phyloP scores from a whole-genome alignment of 1,140 invertebrate genomes.

The Matsumurasca onukii region DNA sequence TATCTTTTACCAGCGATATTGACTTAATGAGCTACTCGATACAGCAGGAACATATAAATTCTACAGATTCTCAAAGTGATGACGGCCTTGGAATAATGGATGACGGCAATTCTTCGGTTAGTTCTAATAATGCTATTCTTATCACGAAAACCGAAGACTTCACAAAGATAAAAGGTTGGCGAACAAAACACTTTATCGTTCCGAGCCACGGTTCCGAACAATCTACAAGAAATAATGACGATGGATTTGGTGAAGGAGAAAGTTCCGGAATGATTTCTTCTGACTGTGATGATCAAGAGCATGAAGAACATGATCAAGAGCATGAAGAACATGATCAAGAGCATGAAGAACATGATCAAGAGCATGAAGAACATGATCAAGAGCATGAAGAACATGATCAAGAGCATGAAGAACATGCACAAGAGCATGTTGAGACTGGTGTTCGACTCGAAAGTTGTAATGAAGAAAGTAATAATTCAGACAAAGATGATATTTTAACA shows the following conservation, averaged over 20 bases:
- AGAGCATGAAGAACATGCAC: no score
- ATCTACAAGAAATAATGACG: constrained; percentile 9
- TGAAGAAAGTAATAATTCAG: no score
- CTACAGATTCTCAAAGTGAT: constrained; percentile 15
- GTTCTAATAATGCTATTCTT: constrained; percentile 31
- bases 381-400: no score
- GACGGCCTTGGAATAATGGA: constrained; percentile 24
- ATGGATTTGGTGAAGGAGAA: constrained; percentile 22
- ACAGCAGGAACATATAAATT: constrained; percentile 7
- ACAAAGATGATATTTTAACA: no score
- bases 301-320: no score
- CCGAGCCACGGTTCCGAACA: not conserved
- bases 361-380: no score
- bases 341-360: no score
- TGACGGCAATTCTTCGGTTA: constrained; percentile 13
- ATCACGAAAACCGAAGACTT: constrained; percentile 40
- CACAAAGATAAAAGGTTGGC: constrained; percentile 40
- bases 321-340: no score
- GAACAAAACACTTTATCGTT: constrained; percentile 35
- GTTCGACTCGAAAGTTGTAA: no score
- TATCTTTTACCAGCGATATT: constrained; percentile 23
- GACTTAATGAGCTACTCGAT: constrained; percentile 25
- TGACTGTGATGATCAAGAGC: no score
- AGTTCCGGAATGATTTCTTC: constrained; percentile 13
- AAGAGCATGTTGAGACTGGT: no score